phyloP scores from a whole-genome alignment of 1,140 invertebrate genomes.

The Drosophila ananassae region DNA sequence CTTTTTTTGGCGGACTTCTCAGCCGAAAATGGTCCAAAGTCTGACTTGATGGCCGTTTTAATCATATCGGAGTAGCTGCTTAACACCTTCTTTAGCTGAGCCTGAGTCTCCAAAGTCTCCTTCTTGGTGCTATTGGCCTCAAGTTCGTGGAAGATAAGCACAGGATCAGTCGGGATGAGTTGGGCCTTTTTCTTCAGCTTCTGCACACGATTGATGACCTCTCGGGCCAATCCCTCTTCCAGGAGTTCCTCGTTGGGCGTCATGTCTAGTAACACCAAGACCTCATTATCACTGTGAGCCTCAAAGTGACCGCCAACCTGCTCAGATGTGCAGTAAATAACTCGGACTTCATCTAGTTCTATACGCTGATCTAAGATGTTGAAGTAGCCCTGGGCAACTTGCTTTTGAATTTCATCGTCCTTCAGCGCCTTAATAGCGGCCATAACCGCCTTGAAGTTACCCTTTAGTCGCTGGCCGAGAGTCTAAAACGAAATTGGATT shows the following conservation, averaged over 20 bases:
- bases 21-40: conserved; percentile 85
- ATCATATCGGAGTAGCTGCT: conserved; percentile 90
- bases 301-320: conserved; percentile 89
- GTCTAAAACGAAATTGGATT: conserved; percentile 64
- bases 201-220: conserved; percentile 98
- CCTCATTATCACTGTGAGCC: conserved; percentile 94
- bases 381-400: conserved; percentile 90
- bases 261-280: conserved; percentile 91
- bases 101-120: conserved; percentile 68
- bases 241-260: conserved; percentile 94
- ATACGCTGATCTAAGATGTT: conserved; percentile 91
- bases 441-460: conserved; percentile 94
- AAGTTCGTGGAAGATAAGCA: conserved; percentile 92
- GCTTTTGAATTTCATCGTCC: conserved; percentile 92
- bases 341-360: conserved; percentile 91
- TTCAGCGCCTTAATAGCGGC: conserved; percentile 92
- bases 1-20: conserved; percentile 83
- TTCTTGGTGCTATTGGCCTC: conserved; percentile 54
- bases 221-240: conserved; percentile 96
- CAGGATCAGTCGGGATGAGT: conserved; percentile 95
- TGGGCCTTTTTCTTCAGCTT: conserved; percentile 98
- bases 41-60: conserved; percentile 92
- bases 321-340: conserved; percentile 91
- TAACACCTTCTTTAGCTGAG: conserved; percentile 89
- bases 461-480: conserved; percentile 94